phyloP scores from a whole-genome alignment of 2,113 vertebrate genomes.

The Antigone vipio region DNA sequence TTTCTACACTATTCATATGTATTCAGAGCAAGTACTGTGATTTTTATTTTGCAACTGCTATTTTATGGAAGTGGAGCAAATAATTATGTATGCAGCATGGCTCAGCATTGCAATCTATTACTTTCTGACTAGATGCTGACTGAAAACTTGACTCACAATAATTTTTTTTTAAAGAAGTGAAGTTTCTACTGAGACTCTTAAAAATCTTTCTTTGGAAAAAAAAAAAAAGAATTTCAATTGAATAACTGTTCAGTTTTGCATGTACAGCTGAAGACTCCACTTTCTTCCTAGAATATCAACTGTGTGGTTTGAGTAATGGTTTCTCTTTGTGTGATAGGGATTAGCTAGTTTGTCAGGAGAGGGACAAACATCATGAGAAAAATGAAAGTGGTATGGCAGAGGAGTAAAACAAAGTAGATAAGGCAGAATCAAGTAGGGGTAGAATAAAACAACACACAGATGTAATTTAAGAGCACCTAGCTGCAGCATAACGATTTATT shows the following conservation, averaged over 20 bases:
- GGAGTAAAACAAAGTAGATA: background rate
- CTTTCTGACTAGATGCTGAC: background rate
- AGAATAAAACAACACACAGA: background rate
- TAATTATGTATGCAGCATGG: background rate
- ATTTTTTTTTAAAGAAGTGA: background rate
- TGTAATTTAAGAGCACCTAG: background rate
- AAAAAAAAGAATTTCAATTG: background rate
- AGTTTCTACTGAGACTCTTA: background rate
- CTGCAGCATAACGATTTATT: background rate
- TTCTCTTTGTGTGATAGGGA: background rate
- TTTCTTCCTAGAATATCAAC: background rate
- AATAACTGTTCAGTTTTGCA: background rate
- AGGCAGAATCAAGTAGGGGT: background rate
- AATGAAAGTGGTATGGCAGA: background rate
- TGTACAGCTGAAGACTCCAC: background rate
- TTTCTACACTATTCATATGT: background rate
- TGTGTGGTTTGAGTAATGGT: background rate
- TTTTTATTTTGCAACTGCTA: conserved; percentile 7
- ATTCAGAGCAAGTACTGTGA: background rate
- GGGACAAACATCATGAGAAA: background rate
- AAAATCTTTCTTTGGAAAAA: background rate
- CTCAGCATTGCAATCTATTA: background rate
- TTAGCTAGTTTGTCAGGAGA: background rate
- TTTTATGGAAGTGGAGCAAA: background rate
- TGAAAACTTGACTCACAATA: background rate